Evolutionary conservation across 2,797 vertebrate species (phyloP), one percentile per base, ranked within the genome.

Genomic region (Spinus olivaceus): DNA sequence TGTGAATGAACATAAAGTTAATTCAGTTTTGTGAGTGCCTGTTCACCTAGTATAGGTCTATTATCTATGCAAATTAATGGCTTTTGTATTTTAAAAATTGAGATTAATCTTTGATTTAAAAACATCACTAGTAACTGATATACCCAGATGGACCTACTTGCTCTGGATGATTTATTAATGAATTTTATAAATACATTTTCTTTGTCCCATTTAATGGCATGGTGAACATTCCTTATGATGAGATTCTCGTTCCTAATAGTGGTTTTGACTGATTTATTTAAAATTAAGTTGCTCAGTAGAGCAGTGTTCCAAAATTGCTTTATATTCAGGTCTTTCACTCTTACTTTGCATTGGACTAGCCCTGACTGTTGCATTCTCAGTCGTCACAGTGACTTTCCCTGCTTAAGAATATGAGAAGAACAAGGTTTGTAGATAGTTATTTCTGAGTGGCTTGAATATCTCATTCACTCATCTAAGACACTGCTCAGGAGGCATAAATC

Each of bases 251-350:
- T 83, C 20, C 12, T 67, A 41, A 11, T 27, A 56, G 28, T 70
- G 47, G 7, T 79, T 96, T 93, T 41, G 25, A 42, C 30, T 25
- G n/a, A 85, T 71, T 41, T 80, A 66, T 80, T 91, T 74, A 64
- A 94, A 92, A 88, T 70, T 42, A 49, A 84, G 37, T 84, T 88
- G 27, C 39, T 72, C 28, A 8, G 44, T 66, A n/a, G 16, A 8
- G 41, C 60, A n/a, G 16, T 35, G 20, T 66, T 88, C 24, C 74
- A 82, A 37, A 7, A 39, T 22, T 66, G 32, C 23, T 81, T 94
- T 90, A 39, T 90, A 84, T 84, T 90, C 44, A 81, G 10, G 22
- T 77, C 33, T 90, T 87, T 51, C 10, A 23, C 20, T 65, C 53
- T 51, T 63, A 30, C 12, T 89, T 83, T 54, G 22, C 35, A 27